Percentiles rank a stretch among this genome's conserved stretches.
These are phyloP conservation scores for Callospermophilus lateralis DNA, from an alignment of 2,113 vertebrate genomes.

Conservation along the genomic window DNA sequence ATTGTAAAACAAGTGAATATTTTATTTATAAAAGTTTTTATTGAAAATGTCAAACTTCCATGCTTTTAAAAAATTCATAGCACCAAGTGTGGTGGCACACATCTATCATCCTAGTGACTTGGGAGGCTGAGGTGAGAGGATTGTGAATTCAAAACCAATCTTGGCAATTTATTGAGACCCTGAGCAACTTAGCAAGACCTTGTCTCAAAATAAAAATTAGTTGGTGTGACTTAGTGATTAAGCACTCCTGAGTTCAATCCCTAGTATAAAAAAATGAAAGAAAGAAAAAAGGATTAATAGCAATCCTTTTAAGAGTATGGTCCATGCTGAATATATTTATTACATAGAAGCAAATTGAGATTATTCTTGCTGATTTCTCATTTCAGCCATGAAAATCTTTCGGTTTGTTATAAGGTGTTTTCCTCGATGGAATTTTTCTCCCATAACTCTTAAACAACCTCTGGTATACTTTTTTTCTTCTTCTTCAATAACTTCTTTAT, in stretches of 20 bases:
- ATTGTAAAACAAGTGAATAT: background rate
- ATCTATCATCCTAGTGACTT: too few species aligned
- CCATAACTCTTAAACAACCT: background rate
- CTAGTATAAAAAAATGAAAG: too few species aligned
- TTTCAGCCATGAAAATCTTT: background rate
- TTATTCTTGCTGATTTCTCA: constrained; percentile 39
- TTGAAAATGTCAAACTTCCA: background rate
- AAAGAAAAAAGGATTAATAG: background rate
- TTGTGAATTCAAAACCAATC: too few species aligned
- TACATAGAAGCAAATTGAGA: background rate
- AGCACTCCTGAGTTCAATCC: too few species aligned
- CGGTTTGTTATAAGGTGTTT: background rate
- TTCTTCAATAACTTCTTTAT: background rate
- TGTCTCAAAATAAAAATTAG: too few species aligned
- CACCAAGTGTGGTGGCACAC: too few species aligned
- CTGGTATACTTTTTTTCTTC: background rate
- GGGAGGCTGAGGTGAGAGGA: too few species aligned
- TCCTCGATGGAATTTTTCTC: background rate
- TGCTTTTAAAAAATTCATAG: constrained; percentile 2
- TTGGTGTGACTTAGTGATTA: too few species aligned
- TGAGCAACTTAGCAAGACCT: too few species aligned
- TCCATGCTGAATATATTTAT: background rate
- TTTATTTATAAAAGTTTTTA: constrained; percentile 11
- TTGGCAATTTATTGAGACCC: too few species aligned
- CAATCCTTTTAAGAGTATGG: background rate